Conservation (phyloP, 2,113 vertebrate species). For the Myrmecobius fasciatus region DNA sequence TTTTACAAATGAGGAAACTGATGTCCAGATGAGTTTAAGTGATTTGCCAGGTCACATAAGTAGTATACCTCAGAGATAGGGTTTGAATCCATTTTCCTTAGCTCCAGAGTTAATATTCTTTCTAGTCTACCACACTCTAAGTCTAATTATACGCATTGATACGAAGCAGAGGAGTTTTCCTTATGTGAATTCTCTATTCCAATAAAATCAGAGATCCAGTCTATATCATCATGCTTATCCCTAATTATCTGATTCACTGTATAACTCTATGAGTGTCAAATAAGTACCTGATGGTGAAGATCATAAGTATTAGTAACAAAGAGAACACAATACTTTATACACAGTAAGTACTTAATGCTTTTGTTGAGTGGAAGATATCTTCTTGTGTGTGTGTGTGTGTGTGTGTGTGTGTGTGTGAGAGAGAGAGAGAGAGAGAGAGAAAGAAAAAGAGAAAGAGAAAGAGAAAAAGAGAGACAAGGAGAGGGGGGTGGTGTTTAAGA, state of each 20-base stretch:
- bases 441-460: too few species aligned
- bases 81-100: not conserved
- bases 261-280: not conserved
- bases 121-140: not conserved
- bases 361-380: not conserved
- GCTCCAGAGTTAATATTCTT: not conserved
- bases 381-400: too few species aligned
- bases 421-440: too few species aligned
- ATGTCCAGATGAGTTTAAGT: not conserved
- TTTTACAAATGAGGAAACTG: not conserved
- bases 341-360: not conserved
- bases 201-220: not conserved
- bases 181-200: not conserved
- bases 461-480: too few species aligned
- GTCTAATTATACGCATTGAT: not conserved
- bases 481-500: too few species aligned
- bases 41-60: not conserved
- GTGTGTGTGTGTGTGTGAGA: too few species aligned
- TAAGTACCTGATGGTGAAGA: not conserved
- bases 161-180: not conserved
- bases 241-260: not conserved
- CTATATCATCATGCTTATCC: not conserved
- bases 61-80: not conserved
- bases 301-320: not conserved
- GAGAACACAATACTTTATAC: not conserved